Evolutionary conservation across 2,797 vertebrate species (phyloP), one percentile per base, ranked within the genome.

Genomic region (Crypturellus tataupa): DNA sequence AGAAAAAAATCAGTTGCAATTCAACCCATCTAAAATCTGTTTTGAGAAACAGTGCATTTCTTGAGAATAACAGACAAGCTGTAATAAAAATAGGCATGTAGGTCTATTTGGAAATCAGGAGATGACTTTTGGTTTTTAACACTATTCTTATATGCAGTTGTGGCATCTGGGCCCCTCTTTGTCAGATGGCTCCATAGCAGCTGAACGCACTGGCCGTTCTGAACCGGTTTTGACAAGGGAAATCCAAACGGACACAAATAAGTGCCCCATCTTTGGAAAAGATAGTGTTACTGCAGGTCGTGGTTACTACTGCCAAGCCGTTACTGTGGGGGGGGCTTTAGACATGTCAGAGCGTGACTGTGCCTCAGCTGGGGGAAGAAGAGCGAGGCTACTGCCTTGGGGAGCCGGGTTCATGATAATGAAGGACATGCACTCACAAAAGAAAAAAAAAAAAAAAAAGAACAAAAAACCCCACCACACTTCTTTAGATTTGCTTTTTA

Each of bases 91-190:
- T 65, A 87, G 62, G 29, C 1, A 0, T 60, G 15, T n/a, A 44
- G 60, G 49, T 39, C 29, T 2, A 2, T 39, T 68, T 47, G 15
- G 51, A 58, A 88, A 79, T 55, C 12, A 60, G 40, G 37, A 59
- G 29, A 12, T 18, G 40, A 4, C 8, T 80, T 88, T 89, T 73
- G 8, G 12, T 62, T 88, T 85, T 75, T 25, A 84, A 49, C 15
- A 25, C 23, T 63, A 17, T 47, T 72, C 12, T 44, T 37, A 4
- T 3, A 4, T 3, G 5, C 60, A 1, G 1, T 24, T 1, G 0
- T 46, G 35, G 10, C 72, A 21, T 49, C 56, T 84, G 27, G 64
- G 13, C 7, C 0, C 53, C 27, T 65, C 44, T 87, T 55, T 72
- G 51, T 10, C 35, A 70, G 17, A 20, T 31, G 8, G 16, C 18